phyloP scores from a whole-genome alignment of 37 sponge, comb jelly and placozoan genomes.

The Chondrilla cf. caribensis region DNA sequence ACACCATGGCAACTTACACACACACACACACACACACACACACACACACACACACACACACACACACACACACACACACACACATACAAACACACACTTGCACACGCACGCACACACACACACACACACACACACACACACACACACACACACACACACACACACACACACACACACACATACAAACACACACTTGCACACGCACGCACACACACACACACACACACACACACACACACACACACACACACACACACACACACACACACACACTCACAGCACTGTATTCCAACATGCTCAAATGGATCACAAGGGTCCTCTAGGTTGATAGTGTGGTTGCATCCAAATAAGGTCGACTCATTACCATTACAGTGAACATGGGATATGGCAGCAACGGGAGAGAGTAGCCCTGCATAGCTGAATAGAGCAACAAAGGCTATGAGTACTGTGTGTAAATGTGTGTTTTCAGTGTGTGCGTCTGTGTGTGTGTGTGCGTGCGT shows the following conservation, averaged over 20 bases:
- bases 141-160: not conserved
- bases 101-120: not conserved
- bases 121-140: not conserved
- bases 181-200: not conserved
- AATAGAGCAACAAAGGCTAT: no score
- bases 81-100: no score
- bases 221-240: slow-evolving; percentile 1
- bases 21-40: not conserved
- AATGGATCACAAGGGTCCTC: not conserved
- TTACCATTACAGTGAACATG: not conserved
- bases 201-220: not conserved
- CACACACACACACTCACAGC: slow-evolving; percentile 5
- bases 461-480: not conserved
- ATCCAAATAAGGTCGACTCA: not conserved
- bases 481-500: slow-evolving; percentile 9
- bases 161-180: not conserved
- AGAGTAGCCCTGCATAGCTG: not conserved
- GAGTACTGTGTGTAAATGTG: not conserved
- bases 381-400: not conserved
- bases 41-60: slow-evolving; percentile 11
- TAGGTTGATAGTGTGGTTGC: not conserved
- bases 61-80: not conserved
- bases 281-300: slow-evolving; percentile 17
- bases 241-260: not conserved
- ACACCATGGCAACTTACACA: no score